A percentile compares a stretch with the other conserved stretches of the same genome.
Evolutionary conservation across 2,113 vertebrate genomes (phyloP).

Genomic region (Todiramphus chloris): DNA sequence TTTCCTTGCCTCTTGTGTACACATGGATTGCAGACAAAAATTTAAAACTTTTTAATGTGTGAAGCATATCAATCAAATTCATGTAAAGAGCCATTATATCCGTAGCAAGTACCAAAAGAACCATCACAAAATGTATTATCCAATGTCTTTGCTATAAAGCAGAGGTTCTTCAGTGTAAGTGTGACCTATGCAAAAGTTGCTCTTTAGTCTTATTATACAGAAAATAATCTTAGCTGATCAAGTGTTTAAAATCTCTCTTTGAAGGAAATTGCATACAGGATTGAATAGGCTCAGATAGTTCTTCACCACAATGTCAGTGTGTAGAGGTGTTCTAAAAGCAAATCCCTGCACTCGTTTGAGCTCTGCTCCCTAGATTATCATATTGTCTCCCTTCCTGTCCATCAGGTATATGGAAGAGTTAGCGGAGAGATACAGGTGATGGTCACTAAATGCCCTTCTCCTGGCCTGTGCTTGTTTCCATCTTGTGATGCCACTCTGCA

Average conservation of each 20-base stretch:
- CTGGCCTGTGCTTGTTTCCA: background rate
- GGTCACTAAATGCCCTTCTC: background rate
- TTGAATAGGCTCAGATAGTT: background rate
- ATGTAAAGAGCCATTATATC: background rate
- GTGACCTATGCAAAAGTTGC: background rate
- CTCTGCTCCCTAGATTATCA: background rate
- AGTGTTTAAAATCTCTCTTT: background rate
- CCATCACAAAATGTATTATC: background rate
- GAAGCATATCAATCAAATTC: background rate
- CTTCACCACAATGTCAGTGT: background rate
- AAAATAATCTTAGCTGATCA: background rate
- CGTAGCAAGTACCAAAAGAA: background rate
- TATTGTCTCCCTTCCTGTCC: background rate
- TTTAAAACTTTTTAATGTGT: background rate
- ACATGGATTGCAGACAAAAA: background rate
- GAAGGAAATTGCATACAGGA: background rate
- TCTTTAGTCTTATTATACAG: background rate
- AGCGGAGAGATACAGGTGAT: background rate
- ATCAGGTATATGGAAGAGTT: background rate
- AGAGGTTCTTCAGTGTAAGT: background rate
- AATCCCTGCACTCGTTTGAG: fast-evolving
- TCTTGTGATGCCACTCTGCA: background rate
- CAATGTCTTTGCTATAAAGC: background rate
- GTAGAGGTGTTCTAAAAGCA: background rate
- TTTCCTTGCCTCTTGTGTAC: background rate